phyloP scores from a whole-genome alignment of 2,888 invertebrate genomes.

The Xestobium rufovillosum region DNA sequence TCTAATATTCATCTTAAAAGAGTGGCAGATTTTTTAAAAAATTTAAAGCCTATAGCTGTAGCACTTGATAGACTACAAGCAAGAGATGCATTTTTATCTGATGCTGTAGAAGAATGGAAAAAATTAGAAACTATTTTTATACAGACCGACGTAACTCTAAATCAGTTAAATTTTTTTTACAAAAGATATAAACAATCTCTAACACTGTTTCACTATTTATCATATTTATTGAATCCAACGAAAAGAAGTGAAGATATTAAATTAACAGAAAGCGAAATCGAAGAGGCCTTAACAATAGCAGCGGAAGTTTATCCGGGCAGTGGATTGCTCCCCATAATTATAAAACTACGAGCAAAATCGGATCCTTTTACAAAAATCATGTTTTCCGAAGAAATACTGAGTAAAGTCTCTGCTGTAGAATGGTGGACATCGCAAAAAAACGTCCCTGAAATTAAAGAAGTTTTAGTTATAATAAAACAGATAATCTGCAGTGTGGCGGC shows the following conservation, averaged over 20 bases:
- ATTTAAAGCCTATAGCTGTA: slow-evolving; percentile 17
- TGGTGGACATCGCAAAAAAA: background rate
- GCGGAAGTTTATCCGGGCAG: background rate
- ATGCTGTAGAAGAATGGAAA: slow-evolving; percentile 17
- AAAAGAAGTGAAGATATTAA: too few relatives aligned
- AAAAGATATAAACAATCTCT: slow-evolving; percentile 11
- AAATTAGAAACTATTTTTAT: slow-evolving; percentile 8
- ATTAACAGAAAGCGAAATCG: background rate
- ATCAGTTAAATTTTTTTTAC: background rate
- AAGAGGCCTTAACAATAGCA: background rate
- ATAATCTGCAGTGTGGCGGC: background rate
- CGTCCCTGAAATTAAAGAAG: background rate
- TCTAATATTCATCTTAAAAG: slow-evolving; percentile 16
- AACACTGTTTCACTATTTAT: background rate
- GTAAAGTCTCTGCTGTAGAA: background rate
- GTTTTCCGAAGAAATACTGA: background rate
- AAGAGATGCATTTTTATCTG: slow-evolving; percentile 11
- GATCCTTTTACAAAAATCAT: background rate
- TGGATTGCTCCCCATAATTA: background rate
- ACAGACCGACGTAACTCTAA: background rate
- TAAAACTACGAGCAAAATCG: slow-evolving; percentile 1
- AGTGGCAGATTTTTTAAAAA: slow-evolving; percentile 10
- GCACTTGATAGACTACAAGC: too few relatives aligned
- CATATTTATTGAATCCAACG: background rate
- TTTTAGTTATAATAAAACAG: background rate